A percentile compares a stretch with the other conserved stretches of the same genome.
phyloP scores from a whole-genome alignment of 2,888 invertebrate species.

The Lithophane ornitopus region DNA sequence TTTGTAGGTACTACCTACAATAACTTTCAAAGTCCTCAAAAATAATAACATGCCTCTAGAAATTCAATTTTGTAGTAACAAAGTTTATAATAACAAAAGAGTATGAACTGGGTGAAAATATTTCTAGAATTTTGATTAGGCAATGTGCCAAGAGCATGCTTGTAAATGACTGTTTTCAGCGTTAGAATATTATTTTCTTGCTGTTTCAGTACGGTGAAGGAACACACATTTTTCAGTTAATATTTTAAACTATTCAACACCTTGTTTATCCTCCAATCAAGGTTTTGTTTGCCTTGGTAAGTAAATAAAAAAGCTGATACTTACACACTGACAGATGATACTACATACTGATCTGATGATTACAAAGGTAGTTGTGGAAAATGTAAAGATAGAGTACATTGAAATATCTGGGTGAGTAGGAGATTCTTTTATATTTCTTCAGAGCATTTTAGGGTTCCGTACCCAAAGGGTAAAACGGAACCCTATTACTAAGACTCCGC shows the following conservation, averaged over 20 bases:
- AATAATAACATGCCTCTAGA: background rate
- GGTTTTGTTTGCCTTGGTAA: background rate
- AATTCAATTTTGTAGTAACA: slow-evolving; percentile 8
- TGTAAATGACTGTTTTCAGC: slow-evolving; percentile 53
- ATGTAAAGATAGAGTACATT: background rate
- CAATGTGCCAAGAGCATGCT: slow-evolving; percentile 57
- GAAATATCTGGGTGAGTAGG: background rate
- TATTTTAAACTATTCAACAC: slow-evolving; percentile 41
- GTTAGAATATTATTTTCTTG: slow-evolving; percentile 37
- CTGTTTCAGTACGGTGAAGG: slow-evolving; percentile 26
- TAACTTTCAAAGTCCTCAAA: background rate
- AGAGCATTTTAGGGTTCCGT: no score
- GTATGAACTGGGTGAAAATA: slow-evolving; percentile 35
- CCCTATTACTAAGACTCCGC: no score
- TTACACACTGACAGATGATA: no score
- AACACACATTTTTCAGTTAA: slow-evolving; percentile 33
- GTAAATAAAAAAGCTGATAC: slow-evolving; percentile 3
- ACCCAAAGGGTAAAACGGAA: no score
- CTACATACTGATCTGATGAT: background rate
- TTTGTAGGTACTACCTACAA: background rate
- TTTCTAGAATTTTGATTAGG: slow-evolving; percentile 65
- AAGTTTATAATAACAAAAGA: slow-evolving; percentile 27
- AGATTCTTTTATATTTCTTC: background rate
- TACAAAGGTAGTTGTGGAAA: background rate
- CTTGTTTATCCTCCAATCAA: slow-evolving; percentile 14